Conservation (phyloP, 2,113 vertebrate species). For the Hemicordylus capensis region DNA sequence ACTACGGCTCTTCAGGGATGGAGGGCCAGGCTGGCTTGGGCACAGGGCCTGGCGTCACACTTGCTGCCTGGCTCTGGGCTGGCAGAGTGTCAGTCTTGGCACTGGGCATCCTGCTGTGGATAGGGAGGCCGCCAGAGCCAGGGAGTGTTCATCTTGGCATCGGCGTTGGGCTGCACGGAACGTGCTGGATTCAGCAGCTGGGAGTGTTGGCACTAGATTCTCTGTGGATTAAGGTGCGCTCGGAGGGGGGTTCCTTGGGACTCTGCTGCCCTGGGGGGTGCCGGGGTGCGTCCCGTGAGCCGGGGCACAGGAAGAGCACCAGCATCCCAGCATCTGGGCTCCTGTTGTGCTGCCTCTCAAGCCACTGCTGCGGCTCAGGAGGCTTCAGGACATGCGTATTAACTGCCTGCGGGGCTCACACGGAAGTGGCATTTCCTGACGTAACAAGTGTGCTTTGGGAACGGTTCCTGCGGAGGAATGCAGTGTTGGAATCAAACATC, state of each 20-base stretch:
- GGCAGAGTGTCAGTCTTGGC: constrained; percentile 49
- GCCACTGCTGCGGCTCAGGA: neutral
- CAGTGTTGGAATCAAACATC: no score
- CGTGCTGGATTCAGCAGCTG: constrained; percentile 40
- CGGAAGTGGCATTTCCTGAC: neutral
- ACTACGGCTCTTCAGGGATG: constrained; percentile 30
- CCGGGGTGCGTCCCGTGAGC: rapidly evolving
- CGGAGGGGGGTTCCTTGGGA: neutral
- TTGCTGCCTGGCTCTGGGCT: constrained; percentile 15
- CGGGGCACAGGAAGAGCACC: neutral
- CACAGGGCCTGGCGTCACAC: neutral
- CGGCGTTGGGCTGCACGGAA: constrained; percentile 32
- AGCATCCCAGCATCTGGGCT: neutral
- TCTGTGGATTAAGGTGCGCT: neutral
- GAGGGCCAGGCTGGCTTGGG: constrained; percentile 21
- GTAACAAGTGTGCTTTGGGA: neutral
- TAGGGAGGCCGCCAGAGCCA: constrained; percentile 9
- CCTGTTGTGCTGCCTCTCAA: neutral
- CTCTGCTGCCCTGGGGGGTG: rapidly evolving
- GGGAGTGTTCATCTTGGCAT: constrained; percentile 55
- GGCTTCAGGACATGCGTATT: no score
- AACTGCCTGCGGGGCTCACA: neutral
- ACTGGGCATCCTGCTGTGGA: neutral
- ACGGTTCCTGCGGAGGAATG: neutral
- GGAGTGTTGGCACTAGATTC: neutral